phyloP scores from a whole-genome alignment of 1,140 invertebrate species.

The Cardiocondyla obscurior region DNA sequence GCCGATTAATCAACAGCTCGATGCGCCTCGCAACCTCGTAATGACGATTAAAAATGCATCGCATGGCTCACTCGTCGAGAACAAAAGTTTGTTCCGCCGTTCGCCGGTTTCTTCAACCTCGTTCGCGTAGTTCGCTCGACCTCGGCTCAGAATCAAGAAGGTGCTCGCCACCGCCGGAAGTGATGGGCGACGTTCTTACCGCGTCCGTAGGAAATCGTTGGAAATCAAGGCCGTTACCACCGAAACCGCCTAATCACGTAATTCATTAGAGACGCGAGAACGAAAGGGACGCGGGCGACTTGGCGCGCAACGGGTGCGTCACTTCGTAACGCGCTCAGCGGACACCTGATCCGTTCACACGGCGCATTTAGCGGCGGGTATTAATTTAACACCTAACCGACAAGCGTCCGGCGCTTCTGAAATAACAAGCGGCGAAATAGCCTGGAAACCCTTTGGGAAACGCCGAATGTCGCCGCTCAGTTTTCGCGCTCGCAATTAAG shows the following conservation, averaged over 20 bases:
- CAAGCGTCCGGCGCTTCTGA: conserved; percentile 39
- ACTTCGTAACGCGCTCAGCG: conserved; percentile 60
- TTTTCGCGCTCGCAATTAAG: conserved; percentile 45
- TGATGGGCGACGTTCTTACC: not conserved
- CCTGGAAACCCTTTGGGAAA: conserved; percentile 58
- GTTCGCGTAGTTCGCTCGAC: conserved; percentile 1
- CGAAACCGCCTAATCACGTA: conserved; percentile 79
- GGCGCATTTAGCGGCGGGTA: conserved; percentile 67
- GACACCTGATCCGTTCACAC: conserved; percentile 69
- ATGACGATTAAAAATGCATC: conserved; percentile 70
- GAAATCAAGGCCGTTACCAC: not conserved
- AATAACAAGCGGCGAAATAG: conserved; percentile 66
- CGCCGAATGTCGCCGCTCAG: conserved; percentile 43
- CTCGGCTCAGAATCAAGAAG: not conserved
- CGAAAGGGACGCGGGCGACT: conserved; percentile 14
- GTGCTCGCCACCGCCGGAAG: not conserved
- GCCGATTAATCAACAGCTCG: conserved; percentile 70
- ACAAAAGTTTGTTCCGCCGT: conserved; percentile 58
- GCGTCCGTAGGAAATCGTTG: not conserved
- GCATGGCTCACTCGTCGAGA: conserved; percentile 56
- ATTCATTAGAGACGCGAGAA: conserved; percentile 71
- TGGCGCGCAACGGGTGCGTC: conserved; percentile 13
- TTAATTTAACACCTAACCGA: conserved; percentile 69
- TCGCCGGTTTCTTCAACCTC: conserved; percentile 4
- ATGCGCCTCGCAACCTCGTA: conserved; percentile 63